Base-by-base conservation (phyloP, 2,888 invertebrate genomes). In the Macropis europaea region DNA sequence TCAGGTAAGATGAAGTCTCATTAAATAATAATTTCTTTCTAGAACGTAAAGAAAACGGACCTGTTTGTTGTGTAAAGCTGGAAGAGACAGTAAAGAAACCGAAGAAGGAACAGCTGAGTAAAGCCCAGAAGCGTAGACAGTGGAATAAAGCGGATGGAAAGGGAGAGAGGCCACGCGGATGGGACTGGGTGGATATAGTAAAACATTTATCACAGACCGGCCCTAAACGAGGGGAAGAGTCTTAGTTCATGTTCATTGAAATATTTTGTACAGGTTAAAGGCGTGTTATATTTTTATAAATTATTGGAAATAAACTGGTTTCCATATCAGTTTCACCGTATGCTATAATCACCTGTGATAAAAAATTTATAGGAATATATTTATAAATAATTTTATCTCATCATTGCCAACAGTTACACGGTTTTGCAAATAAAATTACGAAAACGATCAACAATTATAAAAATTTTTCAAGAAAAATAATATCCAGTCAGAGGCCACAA, bases 151-250 rank as follows among this genome's bases (percentile, higher is more conserved):
- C 96, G 0, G 97, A 97, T 89, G 91, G 93, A 43, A 95, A 94
- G 28, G 97, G 97, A 0, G 97, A 98, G 86, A 93, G 93, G 76
- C 95, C 96, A 0, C 91, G 98, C 26, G 99, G 99, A 0, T 97
- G 95, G 93, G 94, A 99, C 91, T 99, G 99, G 98, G 94, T 98
- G 7, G 98, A 98, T 88, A 94, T 99, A 73, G 95, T 99, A n/a
- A 97, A 97, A 90, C 99, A 99, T 91, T 92, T 99, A 66, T 96
- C 97, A 7, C 98, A 98, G 88, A 94, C 94, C 54, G 93, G 93
- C 71, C 90, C 91, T 45, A 92, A 93, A 84, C 90, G 90, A 59
- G 91, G 91, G 47, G 82, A 84, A 61, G 87, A 88, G 48, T 84
- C 87, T 54, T 88, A 84, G 81, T 75, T 59, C 38, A 61, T 73